Conservation (phyloP, 2,797 vertebrate genomes). For the Pipistrellus nathusii region DNA sequence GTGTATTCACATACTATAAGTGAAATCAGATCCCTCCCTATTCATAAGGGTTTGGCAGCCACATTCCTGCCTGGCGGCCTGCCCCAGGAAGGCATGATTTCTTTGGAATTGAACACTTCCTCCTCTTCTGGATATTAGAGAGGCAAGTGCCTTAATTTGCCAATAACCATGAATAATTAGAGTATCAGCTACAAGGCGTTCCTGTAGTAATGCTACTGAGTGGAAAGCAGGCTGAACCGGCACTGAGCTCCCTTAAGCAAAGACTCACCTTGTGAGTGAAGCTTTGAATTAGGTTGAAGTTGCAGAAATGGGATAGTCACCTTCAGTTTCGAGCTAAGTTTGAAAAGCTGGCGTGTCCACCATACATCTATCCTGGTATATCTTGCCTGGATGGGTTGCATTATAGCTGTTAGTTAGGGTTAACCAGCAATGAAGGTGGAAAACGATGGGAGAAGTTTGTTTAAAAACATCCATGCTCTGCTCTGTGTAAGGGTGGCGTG, state of each 20-base stretch:
- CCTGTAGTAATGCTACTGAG: neutral
- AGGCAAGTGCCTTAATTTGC: neutral
- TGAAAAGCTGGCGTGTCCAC: conserved; percentile 8
- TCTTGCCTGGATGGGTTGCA: neutral
- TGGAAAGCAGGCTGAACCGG: conserved; percentile 2
- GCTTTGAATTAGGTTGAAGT: neutral
- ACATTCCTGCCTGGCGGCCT: conserved; percentile 2
- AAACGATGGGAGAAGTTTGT: neutral
- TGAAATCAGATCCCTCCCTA: conserved; percentile 56
- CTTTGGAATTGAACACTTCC: conserved; percentile 75
- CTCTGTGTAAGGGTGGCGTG: neutral
- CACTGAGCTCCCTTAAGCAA: conserved; percentile 22
- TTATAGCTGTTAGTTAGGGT: neutral
- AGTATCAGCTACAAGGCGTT: neutral
- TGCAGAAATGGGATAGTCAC: neutral
- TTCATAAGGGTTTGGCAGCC: conserved; percentile 69
- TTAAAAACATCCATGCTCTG: neutral
- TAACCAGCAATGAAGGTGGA: neutral
- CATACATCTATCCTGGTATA: neutral
- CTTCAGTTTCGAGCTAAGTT: conserved; percentile 11
- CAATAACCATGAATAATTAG: conserved; percentile 59
- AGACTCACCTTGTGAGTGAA: neutral
- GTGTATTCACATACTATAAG: conserved; percentile 46
- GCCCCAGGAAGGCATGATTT: conserved; percentile 40
- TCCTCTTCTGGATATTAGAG: neutral